Conservation (phyloP, 1,140 invertebrate species). For the Atta cephalotes region DNA sequence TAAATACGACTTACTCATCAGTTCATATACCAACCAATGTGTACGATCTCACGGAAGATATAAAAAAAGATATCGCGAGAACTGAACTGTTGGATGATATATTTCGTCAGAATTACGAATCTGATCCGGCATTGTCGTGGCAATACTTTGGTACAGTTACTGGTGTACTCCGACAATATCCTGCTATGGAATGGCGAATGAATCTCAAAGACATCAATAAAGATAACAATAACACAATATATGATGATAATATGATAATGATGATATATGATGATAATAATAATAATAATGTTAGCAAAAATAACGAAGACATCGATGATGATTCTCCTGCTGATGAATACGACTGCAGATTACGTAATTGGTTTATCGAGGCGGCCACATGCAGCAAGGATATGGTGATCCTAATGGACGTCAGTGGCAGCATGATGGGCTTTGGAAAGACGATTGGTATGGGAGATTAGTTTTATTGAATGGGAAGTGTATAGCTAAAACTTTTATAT, state of each 20-base stretch:
- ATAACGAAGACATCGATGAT: conserved; percentile 68
- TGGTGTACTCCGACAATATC: conserved; percentile 97
- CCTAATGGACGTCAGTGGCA: conserved; percentile 97
- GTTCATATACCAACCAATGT: conserved; percentile 98
- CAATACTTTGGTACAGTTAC: conserved; percentile 98
- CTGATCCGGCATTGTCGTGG: conserved; percentile 96
- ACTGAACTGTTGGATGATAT: conserved; percentile 93
- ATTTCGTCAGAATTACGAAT: conserved; percentile 94
- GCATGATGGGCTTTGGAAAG: conserved; percentile 96
- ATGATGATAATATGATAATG: too few relatives aligned
- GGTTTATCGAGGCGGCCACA: conserved; percentile 99
- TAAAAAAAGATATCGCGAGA: conserved; percentile 93
- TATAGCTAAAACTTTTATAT: not conserved
- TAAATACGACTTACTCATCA: conserved; percentile 94
- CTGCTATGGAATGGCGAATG: conserved; percentile 88
- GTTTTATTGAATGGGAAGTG: not conserved
- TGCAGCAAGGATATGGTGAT: conserved; percentile 99
- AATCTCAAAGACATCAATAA: conserved; percentile 81
- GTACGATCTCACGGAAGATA: conserved; percentile 90
- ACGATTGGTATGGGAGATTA: conserved; percentile 88
- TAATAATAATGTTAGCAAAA: too few relatives aligned
- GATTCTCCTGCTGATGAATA: conserved; percentile 89
- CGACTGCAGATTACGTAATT: conserved; percentile 94
- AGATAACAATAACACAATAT: conserved; percentile 1
- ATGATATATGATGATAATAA: conserved; percentile 69